Base-by-base conservation (phyloP, 2,113 vertebrate species). In the Piaya cayana region DNA sequence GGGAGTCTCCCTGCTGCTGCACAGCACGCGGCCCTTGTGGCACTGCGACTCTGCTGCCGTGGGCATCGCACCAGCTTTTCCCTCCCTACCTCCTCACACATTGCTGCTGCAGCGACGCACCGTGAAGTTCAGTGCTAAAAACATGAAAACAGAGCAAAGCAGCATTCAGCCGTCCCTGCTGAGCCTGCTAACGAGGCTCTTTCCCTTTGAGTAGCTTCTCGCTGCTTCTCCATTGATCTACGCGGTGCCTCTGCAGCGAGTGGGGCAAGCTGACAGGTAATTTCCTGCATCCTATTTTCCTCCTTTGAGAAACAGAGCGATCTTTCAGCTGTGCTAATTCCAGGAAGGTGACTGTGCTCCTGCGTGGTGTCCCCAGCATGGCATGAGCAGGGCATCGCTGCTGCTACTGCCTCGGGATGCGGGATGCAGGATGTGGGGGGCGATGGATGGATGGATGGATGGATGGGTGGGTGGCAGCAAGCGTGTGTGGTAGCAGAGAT, bases 41-140 rank as follows among this genome's bases (percentile, higher is more conserved):
- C 65, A 49, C 29, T 45, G 3, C 2, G 3, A 0, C 27, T 47
- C 22, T 56, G 1, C 30, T 2, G 13, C 81, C 9, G 4, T 0
- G 26, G 82, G 36, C 76, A 63, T n/a, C 30, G 2, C 15, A 0
- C 20, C 2, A 42, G n/a, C 77, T 81, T 20, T 16, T 14, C 29
- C 22, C 13, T 39, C 58, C 59, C 36, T 20, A 11, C 26, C 42
- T 70, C 53, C 50, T 23, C 1, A 1, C 5, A 4, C 17, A 3
- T 6, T 1, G 0, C 47, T 4, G 52, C 55, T 9, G 60, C 26
- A 3, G 25, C 2, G 2, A 17, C 0, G 3, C n/a, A 1, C 23
- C 56, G 30, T 47, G 0, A 36, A 30, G 56, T 45, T 32, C 25
- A 78, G 59, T 47, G 74, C 82, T 19, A 1, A 64, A 26, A 4